Conservation (phyloP, 2,888 invertebrate genomes). For the Pegoplata infirma region DNA sequence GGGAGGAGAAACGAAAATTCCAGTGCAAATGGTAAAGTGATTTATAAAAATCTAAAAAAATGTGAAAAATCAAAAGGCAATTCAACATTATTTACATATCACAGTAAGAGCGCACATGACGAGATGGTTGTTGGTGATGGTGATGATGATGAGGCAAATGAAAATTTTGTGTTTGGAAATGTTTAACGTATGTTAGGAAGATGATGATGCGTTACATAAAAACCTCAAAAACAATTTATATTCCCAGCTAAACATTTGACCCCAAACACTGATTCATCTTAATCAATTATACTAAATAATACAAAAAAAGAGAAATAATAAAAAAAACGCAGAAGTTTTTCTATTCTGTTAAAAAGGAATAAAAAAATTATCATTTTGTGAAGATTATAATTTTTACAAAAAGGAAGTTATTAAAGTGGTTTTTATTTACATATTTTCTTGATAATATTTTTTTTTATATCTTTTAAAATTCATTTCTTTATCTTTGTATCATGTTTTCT, state of each 20-base stretch:
- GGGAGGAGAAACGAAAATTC: conserved; percentile 60
- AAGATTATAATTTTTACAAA: background rate
- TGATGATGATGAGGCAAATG: conserved; percentile 52
- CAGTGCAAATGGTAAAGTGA: conserved; percentile 70
- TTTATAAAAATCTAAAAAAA: conserved; percentile 67
- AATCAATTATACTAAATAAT: conserved; percentile 75
- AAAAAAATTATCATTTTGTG: background rate
- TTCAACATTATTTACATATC: conserved; percentile 52
- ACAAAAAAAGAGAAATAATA: too few relatives aligned
- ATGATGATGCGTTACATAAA: conserved; percentile 65
- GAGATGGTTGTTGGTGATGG: conserved; percentile 11
- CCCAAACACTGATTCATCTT: conserved; percentile 78
- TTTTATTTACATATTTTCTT: too few relatives aligned
- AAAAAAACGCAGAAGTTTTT: background rate
- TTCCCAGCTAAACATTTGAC: conserved; percentile 77
- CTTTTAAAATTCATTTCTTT: background rate
- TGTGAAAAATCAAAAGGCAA: too few relatives aligned
- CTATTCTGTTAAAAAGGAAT: background rate
- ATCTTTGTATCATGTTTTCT: background rate
- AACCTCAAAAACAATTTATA: conserved; percentile 77
- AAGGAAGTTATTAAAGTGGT: background rate
- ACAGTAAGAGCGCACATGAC: conserved; percentile 48
- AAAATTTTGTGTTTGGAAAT: conserved; percentile 38
- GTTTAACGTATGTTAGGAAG: conserved; percentile 31
- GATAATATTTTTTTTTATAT: background rate